Base-by-base conservation (phyloP, 2,888 invertebrate genomes). In the Belgica antarctica region DNA sequence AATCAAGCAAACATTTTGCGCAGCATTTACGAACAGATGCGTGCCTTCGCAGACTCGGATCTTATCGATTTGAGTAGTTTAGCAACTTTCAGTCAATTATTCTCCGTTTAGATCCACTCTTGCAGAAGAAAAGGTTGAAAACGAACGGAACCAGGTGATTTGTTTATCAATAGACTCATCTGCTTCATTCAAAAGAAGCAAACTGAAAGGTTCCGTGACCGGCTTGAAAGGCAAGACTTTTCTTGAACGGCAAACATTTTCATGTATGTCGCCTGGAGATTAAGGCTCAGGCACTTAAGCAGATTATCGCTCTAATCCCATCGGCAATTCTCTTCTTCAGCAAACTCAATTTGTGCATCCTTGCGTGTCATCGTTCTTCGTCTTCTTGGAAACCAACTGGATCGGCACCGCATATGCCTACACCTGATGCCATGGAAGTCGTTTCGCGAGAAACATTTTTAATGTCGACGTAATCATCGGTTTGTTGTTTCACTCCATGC, bases 401-500 rank as follows among this genome's bases (percentile, higher is more conserved):
- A n/a, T 4, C 52, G 2, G 2, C 52, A 10, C 41, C n/a, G 22
- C 17, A 52, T 22, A 52, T 52, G 52, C 52, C 22, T 52, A 17
- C 52, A 52, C 52, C 52, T 52, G 52, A 52, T 52, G 52, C 52
- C 52, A 41, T 15, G 41, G 22, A 41, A n/a, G 8, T 52, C 12
- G 12, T 52, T 31, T 52, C 19, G 52, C 22, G 52, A 41, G 41
- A 41, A 41, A 41, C 41, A 22, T 12, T 52, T 52, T 52, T 52
- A 8, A n/a, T 17, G 52, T 52, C 52, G 52, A 52, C 52, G 52
- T 52, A 52, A 52, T 2, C 17, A 3, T 5, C 22, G 52, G 52
- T 52, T 52, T 52, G 52, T 52, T 52, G 22, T 52, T 52, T 52
- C 52, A 52, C 22, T 52, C 52, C 22, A 46, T n/a, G 34, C 34